phyloP scores from a whole-genome alignment of 1,140 invertebrate genomes.

The Notospermus geniculatus region DNA sequence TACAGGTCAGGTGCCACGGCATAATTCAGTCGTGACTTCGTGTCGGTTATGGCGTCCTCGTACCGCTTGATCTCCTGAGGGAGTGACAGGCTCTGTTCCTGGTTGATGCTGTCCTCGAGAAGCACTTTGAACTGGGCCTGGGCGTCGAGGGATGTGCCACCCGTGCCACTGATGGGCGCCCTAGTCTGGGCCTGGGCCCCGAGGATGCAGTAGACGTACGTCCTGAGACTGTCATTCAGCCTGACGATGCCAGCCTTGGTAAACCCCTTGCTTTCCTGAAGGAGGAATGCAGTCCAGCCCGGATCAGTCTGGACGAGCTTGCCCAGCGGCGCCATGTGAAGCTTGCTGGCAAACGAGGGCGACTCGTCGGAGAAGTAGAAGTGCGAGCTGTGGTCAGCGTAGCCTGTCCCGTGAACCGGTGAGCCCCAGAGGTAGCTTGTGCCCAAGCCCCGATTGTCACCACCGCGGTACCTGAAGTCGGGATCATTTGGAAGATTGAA shows the following conservation, averaged over 20 bases:
- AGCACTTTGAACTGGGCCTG: constrained; percentile 1
- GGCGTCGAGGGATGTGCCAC: not conserved
- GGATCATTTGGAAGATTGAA: not conserved
- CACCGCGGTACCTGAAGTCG: constrained; percentile 2
- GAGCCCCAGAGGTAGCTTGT: not conserved
- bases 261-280: not conserved
- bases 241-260: constrained; percentile 12
- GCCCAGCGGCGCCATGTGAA: no score
- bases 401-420: no score
- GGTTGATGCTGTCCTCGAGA: not conserved
- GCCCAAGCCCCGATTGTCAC: not conserved
- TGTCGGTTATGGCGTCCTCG: constrained; percentile 1
- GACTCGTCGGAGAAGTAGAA: no score
- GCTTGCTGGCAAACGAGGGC: no score
- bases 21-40: not conserved
- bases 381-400: no score
- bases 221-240: constrained; percentile 17
- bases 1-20: constrained; percentile 14
- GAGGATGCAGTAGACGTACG: constrained; percentile 12
- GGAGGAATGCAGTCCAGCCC: not conserved
- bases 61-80: not conserved
- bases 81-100: not conserved
- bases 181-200: constrained; percentile 10
- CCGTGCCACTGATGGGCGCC: not conserved
- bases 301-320: not conserved